phyloP scores from a whole-genome alignment of 2,113 vertebrate genomes.

The Cynopterus brachyotis region DNA sequence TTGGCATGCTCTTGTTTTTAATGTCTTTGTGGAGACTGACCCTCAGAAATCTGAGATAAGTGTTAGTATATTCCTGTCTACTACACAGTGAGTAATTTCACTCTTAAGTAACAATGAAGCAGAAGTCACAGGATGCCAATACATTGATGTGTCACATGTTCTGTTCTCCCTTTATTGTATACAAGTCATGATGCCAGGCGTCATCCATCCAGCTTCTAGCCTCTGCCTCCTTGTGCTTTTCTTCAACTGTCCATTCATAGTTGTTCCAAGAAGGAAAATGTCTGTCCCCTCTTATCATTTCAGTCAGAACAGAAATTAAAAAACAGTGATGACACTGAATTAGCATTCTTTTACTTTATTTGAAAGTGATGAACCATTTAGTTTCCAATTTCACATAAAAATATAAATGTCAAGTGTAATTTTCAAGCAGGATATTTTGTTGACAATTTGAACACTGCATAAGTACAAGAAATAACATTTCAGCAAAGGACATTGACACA shows the following conservation, averaged over 20 bases:
- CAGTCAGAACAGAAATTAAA: constrained; percentile 21
- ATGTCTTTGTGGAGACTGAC: neutral
- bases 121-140: neutral
- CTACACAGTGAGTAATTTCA: neutral
- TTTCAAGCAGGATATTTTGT: constrained; percentile 39
- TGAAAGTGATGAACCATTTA: constrained; percentile 13
- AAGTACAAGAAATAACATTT: constrained; percentile 26
- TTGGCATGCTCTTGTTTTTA: neutral
- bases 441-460: constrained; percentile 29
- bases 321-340: neutral
- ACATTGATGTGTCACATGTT: neutral
- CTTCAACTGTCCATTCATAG: constrained; percentile 8
- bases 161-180: neutral
- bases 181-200: neutral
- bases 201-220: neutral
- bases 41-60: neutral
- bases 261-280: neutral
- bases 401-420: constrained; percentile 32
- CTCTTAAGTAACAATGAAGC: neutral
- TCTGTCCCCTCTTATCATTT: constrained; percentile 8
- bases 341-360: constrained; percentile 12
- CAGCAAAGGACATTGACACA: neutral
- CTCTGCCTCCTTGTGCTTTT: neutral
- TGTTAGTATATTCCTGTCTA: neutral
- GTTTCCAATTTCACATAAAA: neutral